Evolutionary conservation across 2,888 invertebrate genomes (phyloP), one percentile per base, ranked within the genome.

Genomic region (Mayetiola destructor): DNA sequence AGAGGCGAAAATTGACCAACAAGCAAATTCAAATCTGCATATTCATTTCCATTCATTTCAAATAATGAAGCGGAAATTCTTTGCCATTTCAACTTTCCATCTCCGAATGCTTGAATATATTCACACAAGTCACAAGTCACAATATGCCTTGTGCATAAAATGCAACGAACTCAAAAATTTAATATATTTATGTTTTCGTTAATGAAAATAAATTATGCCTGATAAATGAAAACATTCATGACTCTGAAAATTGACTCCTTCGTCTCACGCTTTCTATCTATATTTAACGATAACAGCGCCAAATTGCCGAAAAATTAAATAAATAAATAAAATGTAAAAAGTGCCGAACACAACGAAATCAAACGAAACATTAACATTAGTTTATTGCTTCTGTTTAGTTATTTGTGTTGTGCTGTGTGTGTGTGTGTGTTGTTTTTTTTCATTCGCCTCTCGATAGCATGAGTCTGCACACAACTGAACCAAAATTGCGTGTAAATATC

Each of bases 211-310:
- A 48, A 48, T 48, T 48, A 27, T 8, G 48, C 48, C n/a, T n/a
- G 9, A 6, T 48, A 48, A 27, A 27, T 4, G 27, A 16, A 48
- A 27, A n/a, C n/a, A n/a, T 5, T 14, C 40, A 40, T 18, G 20
- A 27, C 6, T n/a, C 27, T 16, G 48, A 48, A 48, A 48, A 48
- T 48, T 48, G 48, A 48, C 48, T 48, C 48, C 48, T 27, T 48
- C 48, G 27, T 48, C n/a, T 16, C 27, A 48, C n/a, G n/a, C n/a
- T n/a, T n/a, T n/a, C n/a, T n/a, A n/a, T n/a, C n/a, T n/a, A n/a
- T 48, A 27, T 48, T 27, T 4, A 6, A 48, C 48, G 48, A 48
- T 48, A 48, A 48, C 27, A n/a, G 27, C n/a, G 27, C n/a, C 48
- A 27, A 48, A 48, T 23, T n/a, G 27, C 16, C 27, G 27, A 12